Evolutionary conservation across 2,113 vertebrate genomes (phyloP).

Genomic region (Ellobius talpinus): DNA sequence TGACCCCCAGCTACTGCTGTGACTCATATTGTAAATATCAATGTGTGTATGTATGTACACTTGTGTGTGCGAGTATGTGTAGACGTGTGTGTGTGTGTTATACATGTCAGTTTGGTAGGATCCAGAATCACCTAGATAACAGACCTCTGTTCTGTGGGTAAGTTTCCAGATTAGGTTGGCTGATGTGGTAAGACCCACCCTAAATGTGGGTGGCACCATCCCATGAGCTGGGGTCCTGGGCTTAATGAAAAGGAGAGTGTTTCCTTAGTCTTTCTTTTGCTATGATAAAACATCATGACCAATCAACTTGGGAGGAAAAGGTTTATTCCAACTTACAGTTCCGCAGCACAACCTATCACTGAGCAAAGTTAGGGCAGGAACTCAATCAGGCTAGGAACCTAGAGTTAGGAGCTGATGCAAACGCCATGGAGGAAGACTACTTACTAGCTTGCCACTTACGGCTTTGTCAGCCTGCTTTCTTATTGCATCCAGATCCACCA

Average conservation of each 20-base stretch:
- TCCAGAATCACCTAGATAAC: background rate
- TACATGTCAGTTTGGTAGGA: background rate
- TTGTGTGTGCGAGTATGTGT: background rate
- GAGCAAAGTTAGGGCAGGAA: background rate
- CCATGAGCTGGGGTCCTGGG: background rate
- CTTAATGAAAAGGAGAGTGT: background rate
- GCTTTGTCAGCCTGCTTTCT: background rate
- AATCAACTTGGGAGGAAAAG: background rate
- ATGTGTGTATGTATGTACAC: background rate
- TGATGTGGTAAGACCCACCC: background rate
- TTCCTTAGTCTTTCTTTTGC: background rate
- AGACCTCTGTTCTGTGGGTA: background rate
- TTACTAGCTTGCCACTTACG: background rate
- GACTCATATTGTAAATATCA: background rate
- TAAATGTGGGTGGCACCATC: background rate
- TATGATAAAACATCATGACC: background rate
- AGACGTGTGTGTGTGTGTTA: background rate
- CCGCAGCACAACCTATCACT: background rate
- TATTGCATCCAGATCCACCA: background rate
- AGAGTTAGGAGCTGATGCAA: background rate
- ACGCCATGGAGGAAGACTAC: background rate
- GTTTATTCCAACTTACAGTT: background rate
- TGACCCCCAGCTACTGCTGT: background rate
- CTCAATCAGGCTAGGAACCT: background rate
- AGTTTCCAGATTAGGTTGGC: background rate